Evolutionary conservation across 2,797 vertebrate genomes (phyloP).

Genomic region (Chelonia mydas): DNA sequence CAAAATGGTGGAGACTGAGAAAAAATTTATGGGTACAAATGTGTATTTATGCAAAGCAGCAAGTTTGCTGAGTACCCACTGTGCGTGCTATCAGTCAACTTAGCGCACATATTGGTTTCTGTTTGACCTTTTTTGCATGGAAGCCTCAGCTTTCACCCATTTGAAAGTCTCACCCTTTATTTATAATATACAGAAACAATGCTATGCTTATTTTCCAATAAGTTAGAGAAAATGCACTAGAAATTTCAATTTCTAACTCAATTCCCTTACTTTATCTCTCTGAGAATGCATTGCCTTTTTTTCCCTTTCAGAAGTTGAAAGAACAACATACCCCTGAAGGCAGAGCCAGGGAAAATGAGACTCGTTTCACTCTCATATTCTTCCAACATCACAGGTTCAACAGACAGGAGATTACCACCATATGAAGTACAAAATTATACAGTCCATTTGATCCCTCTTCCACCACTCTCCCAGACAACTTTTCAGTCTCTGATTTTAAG

Average conservation of each 20-base stretch:
- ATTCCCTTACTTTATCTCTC: neutral
- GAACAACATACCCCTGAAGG: fast-evolving
- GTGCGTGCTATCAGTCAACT: neutral
- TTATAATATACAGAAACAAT: neutral
- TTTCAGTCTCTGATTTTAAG: neutral
- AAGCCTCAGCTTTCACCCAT: neutral
- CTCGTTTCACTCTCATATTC: neutral
- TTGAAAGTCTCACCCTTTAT: neutral
- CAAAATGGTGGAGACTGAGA: constrained; percentile 19
- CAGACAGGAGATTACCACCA: fast-evolving
- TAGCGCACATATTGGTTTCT: neutral
- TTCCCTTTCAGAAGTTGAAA: neutral
- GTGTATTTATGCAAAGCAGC: neutral
- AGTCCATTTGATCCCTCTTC: neutral
- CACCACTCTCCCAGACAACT: neutral
- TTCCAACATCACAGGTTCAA: neutral
- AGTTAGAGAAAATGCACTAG: neutral
- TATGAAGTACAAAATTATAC: neutral
- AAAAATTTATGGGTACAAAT: constrained; percentile 1
- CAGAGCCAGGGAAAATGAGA: neutral
- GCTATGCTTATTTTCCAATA: neutral
- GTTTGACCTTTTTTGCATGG: neutral
- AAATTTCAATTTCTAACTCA: neutral
- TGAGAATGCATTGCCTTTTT: neutral
- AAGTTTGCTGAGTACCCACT: neutral